Base-by-base conservation (phyloP, 2,797 vertebrate species). In the Etheostoma perlongum region DNA sequence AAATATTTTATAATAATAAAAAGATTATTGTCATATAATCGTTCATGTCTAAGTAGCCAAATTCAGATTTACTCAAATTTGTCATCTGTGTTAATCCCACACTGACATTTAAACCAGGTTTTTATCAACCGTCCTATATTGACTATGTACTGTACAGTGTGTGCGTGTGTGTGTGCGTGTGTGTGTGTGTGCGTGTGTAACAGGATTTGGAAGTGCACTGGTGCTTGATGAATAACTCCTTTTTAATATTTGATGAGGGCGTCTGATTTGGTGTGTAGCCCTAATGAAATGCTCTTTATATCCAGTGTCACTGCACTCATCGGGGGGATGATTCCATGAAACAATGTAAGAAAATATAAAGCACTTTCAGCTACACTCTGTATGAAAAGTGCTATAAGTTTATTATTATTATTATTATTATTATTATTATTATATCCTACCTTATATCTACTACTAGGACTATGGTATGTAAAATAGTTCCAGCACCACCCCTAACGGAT, bases 161-260 rank as follows among this genome's bases (percentile, higher is more conserved):
- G 54, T 30, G 59, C 65, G 72, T 61, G 65, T 11, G 40, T 11
- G 40, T 42, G 33, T 36, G 33, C 9, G 33, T 9, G 33, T 9
- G 33, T 36, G 33, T 36, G 33, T 36, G 33, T 36, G 33, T 36
- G 33, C 6, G 33, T 36, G 8, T 36, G 11, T 52, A 69, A 46
- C 40, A 63, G 54, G 74, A 74, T 72, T 74, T 78, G 23, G 12
- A n/a, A 61, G 16, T 44, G 74, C 40, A 70, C 61, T 81, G 44
- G 57, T 62, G 23, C 51, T 70, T 49, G 66, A 3, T 58, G 55
- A 66, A 73, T 23, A 68, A 51, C 44, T 51, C 48, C 40, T 70
- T 66, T 40, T 72, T 36, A 78, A 84, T 81, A 81, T 71, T 74
- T 78, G 46, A 81, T 73, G 60, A 65, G 59, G n/a, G 63, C 47